phyloP scores from a whole-genome alignment of 2,113 vertebrate species.

The Urocynchramus pylzowi region DNA sequence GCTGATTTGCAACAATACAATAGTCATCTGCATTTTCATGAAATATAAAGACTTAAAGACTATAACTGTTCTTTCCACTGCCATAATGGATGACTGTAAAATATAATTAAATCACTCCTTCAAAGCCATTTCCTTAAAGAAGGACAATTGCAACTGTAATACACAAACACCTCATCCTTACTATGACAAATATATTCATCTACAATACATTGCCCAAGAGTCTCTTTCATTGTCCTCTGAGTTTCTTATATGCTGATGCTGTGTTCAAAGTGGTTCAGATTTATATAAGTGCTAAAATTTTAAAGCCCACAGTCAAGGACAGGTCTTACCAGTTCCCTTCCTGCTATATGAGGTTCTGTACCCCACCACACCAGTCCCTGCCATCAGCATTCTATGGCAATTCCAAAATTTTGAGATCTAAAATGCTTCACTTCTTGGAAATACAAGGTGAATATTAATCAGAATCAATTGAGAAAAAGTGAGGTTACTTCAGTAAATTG shows the following conservation, averaged over 20 bases:
- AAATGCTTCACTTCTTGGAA: not conserved
- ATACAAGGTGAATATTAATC: not conserved
- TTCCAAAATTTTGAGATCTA: not conserved
- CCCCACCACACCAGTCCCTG: accelerated
- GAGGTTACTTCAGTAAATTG: not conserved
- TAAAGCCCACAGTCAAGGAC: not conserved
- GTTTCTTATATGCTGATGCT: not conserved
- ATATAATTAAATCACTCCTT: not conserved
- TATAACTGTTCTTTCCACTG: not conserved
- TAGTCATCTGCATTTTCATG: not conserved
- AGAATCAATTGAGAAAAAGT: not conserved
- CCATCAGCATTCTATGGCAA: accelerated
- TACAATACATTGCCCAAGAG: not conserved
- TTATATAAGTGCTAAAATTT: not conserved
- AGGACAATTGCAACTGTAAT: not conserved
- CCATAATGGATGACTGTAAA: not conserved
- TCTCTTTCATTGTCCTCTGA: not conserved
- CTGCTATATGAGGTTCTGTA: not conserved
- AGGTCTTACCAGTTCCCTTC: not conserved
- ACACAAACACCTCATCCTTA: not conserved
- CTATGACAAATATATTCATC: not conserved
- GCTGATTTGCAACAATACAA: not conserved
- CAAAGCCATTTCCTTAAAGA: not conserved
- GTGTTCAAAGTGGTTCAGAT: not conserved
- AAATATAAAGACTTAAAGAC: not conserved